Base-by-base conservation (phyloP, 2,888 invertebrate genomes). In the Nemapogon koenigi region DNA sequence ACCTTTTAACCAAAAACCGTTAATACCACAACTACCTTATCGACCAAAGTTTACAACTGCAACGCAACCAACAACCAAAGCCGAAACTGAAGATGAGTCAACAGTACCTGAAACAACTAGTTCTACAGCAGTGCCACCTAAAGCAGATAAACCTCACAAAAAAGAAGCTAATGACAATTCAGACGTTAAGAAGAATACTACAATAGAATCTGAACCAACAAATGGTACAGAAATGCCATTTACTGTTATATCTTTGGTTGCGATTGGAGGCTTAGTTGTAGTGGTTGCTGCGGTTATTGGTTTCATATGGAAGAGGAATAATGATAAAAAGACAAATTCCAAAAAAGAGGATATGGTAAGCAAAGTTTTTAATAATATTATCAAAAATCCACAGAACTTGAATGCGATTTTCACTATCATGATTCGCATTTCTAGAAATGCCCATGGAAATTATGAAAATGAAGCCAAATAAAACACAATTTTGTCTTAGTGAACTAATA, bases 271-370 rank as follows among this genome's bases (percentile, higher is more conserved):
- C 3, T 72, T 92, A 33, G 84, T 91, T 41, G 62, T 88, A 3
- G 83, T 87, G 14, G 84, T 87, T 3, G 86, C 85, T 14, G 80
- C 83, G 30, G 83, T 88, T 2, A 82, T 86, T 11, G 82, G 89
- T 50, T 82, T 90, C 39, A 86, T 89, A 47, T 85, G 89, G 49
- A 87, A 84, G 55, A 88, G 85, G 52, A 83, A 90, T 42, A 87
- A 85, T 51, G 60, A 75, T 26, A 81, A 81, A 29, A 84, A 85
- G 53, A 69, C 82, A n/a, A 88, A 86, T 51, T 82, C 81, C 18
- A 81, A 81, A 45, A 89, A 89, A 57, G 88, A 89, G 49, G 90
- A 90, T 53, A 86, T 89, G 85, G 90, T 89, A 53, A 63, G 73
- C n/a, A n/a, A n/a, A n/a, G n/a, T n/a, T n/a, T n/a, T n/a, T n/a